These are phyloP conservation scores for Andrena chrysosceles DNA, from an alignment of 2,888 invertebrate genomes.

Conservation along the genomic window DNA sequence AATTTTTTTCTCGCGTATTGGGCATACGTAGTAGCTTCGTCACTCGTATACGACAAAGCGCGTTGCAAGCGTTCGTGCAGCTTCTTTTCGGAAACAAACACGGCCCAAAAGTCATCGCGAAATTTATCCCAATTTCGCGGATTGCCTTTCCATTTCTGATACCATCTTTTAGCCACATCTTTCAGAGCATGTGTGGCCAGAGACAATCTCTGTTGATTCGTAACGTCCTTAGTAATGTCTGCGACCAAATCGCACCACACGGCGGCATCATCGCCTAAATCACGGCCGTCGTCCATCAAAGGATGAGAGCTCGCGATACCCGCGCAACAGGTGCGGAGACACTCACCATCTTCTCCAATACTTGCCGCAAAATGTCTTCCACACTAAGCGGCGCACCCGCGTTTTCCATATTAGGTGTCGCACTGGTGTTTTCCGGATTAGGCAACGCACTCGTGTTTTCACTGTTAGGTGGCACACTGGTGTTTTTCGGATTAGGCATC, in stretches of 20 bases:
- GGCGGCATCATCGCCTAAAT: not conserved
- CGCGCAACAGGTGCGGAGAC: too few relatives aligned
- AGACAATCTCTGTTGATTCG: not conserved
- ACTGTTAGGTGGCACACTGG: not conserved
- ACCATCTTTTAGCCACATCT: not conserved
- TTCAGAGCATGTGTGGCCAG: not conserved
- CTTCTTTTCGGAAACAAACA: not conserved
- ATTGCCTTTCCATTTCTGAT: constrained; percentile 1
- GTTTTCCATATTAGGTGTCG: not conserved
- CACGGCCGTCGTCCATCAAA: too few relatives aligned
- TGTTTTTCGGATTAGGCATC: too few relatives aligned
- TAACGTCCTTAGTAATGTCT: not conserved
- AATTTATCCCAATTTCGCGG: constrained; percentile 10
- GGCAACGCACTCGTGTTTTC: not conserved
- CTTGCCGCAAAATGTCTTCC: not conserved
- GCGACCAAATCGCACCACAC: not conserved
- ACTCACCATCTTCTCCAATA: not conserved
- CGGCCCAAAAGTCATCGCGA: not conserved
- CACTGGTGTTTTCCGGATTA: not conserved
- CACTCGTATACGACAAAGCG: not conserved
- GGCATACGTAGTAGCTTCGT: not conserved
- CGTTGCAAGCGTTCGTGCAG: not conserved
- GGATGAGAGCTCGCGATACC: too few relatives aligned
- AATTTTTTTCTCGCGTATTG: constrained; percentile 19
- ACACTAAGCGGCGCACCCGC: too few relatives aligned